Evolutionary conservation across 2,113 vertebrate species (phyloP), one percentile per base, ranked within the genome.

Genomic region (Heterocephalus glaber): DNA sequence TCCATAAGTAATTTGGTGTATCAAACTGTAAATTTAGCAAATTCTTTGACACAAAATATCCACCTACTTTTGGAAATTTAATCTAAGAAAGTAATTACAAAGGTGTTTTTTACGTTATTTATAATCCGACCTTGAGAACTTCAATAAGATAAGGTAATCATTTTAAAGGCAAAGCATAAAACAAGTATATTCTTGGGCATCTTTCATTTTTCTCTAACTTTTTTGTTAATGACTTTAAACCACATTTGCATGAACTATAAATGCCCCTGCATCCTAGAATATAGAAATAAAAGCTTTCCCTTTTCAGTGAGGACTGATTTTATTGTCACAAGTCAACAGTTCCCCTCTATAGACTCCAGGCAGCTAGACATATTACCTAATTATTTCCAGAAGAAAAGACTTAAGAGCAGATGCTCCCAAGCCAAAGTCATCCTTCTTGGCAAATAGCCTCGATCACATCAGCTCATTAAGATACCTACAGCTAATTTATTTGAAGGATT

Each of bases 331-430:
- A 92, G 95, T 65, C 38, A 56, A 22, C 16, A 93, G 10, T 86
- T 89, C 44, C 22, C 44, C 47, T 95, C 56, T 80, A 47, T 68
- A 87, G 87, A 90, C 58, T 85, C 70, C 1, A 66, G 61, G 56
- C 41, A 86, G 74, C 26, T 24, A 92, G 79, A 95, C 35, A 74
- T 79, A 82, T 65, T 79, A 49, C 33, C 77, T 92, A 95, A 93
- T 82, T 95, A 96, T 87, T 95, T 63, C 74, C 95, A 94, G 81
- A 96, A 90, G 41, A 38, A 76, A 41, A 44, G 52, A 61, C 26
- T 22, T 70, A 26, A 30, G 4, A 86, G 77, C n/a, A 87, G 26
- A 80, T 74, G 19, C 58, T 95, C 22, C 58, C 38, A 84, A 92
- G 82, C 10, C 58, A 84, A 95, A 81, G 49, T n/a, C n/a, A 35